Base-by-base conservation (phyloP, 1,140 invertebrate species). In the Lordiphosa stackelbergi region DNA sequence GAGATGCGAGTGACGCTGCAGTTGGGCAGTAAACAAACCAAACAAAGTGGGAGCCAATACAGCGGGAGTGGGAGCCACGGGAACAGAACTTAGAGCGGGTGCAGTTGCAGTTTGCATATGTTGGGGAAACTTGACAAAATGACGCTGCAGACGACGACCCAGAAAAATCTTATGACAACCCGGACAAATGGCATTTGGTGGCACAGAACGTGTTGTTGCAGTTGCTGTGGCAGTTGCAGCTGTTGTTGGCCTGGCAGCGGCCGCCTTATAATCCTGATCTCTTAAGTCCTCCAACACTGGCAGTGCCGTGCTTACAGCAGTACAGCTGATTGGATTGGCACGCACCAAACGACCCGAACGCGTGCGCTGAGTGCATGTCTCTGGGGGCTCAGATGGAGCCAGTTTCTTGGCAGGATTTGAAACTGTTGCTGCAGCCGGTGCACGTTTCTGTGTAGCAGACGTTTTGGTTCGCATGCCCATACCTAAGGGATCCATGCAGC, bases 81-180 rank as follows among this genome's bases (percentile, higher is more conserved):
- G 2, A 36, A 31, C 4, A 13, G 9, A 2, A 52, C 13, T 11
- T 16, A 45, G 1, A 46, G 40, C 16, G 5, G 51, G 3, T 24
- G 56, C 13, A 19, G 46, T 2, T 46, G 46, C 6, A 31, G 71
- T 5, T 53, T 46, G 4, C 74, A 86, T 87, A 41, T 87, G 85
- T 22, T 86, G 75, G 1, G 85, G 85, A 55, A 71, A 78, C 37
- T 86, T 77, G n/a, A 70, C 68, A 53, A 72, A 87, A 60, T 87
- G 85, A 0, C 77, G 68, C 58, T 85, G 69, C 54, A 87, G 16
- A 2, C 84, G 73, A 11, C 75, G 81, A 0, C 85, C 85, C 45
- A 87, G 37, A 40, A 86, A 87, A 28, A 87, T 86, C 62, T 87
- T 87, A 5, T 73, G 69, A 40, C 85, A 87, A 5, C 73, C 75